Evolutionary conservation across 1,140 invertebrate species (phyloP), one percentile per base, ranked within the genome.

Genomic region (Centruroides sculpturatus): DNA sequence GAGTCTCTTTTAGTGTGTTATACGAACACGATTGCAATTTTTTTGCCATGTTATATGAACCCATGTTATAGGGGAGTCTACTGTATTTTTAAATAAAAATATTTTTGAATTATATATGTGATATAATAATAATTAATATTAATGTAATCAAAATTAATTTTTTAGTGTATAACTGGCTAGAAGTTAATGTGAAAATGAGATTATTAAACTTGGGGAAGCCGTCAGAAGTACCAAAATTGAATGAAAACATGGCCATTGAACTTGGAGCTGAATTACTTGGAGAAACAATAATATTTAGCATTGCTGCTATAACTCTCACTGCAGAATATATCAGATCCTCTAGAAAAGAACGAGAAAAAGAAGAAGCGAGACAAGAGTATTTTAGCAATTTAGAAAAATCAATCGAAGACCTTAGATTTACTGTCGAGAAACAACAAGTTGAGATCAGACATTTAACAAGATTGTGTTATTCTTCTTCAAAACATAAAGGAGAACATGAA

Each of bases 131-230:
- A 23, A 23, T 23, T 23, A 23, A 23, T 23, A 23, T 23, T 23
- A 23, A 23, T 23, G 23, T 23, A 23, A 23, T 23, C 23, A 23
- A 23, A 41, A 2, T 41, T 41, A 41, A 41, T 41, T 41, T 41
- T 41, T 41, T 74, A 96, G 92, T 94, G 75, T 97, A 96, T 73
- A 92, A 98, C 73, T 93, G 87, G 86, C 84, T 85, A 69, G 92
- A 98, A 63, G 85, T 95, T 0, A 90, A 90, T 72, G 80, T 86
- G 23, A 94, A 92, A 78, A 92, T 95, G 88, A 91, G 89, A 81
- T 75, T 93, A 35, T 79, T 96, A 74, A 93, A 95, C 72, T 76
- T 97, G 53, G 90, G 91, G n/a, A 89, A 87, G 71, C 87, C 91
- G 3, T 84, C 86, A 3, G 87, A 87, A 71, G 85, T 97, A 47